These are phyloP conservation scores for Copsychus sechellarum DNA, from an alignment of 2,113 vertebrate species.

Conservation along the genomic window DNA sequence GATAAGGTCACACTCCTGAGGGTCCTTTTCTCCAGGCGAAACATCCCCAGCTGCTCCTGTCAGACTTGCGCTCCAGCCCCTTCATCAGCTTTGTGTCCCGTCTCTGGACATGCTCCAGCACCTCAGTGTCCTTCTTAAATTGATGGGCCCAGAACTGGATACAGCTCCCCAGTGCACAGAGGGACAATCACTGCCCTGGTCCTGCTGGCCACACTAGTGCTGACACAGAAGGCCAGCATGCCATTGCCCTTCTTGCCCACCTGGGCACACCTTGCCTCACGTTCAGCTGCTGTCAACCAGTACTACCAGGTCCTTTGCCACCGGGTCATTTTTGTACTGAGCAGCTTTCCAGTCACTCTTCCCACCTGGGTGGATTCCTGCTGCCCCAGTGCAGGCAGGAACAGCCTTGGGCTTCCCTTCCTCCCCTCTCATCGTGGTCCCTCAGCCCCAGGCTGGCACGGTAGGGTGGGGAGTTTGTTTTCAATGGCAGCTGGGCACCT, in stretches of 20 bases:
- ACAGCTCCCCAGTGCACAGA: background rate
- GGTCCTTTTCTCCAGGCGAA: background rate
- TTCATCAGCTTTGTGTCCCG: too few species aligned
- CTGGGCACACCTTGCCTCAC: rapidly evolving
- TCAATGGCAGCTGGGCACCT: background rate
- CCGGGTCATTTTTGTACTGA: background rate
- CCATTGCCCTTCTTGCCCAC: background rate
- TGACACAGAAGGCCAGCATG: background rate
- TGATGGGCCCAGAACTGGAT: background rate
- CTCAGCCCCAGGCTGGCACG: background rate
- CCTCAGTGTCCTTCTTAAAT: too few species aligned
- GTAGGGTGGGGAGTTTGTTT: background rate
- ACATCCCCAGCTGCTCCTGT: background rate
- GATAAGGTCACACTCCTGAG: background rate
- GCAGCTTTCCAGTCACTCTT: background rate
- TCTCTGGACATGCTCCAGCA: too few species aligned
- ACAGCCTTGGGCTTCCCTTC: background rate
- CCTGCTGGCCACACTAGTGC: background rate
- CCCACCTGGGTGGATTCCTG: background rate
- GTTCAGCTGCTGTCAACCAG: background rate
- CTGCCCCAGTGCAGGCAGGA: rapidly evolving
- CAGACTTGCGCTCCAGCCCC: too few species aligned
- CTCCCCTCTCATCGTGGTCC: rapidly evolving
- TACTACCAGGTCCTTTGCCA: background rate
- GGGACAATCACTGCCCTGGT: background rate